Percentiles rank a stretch among this genome's conserved stretches.
Conservation (phyloP, 2,797 vertebrate genomes). For the Anniella stebbinsi region DNA sequence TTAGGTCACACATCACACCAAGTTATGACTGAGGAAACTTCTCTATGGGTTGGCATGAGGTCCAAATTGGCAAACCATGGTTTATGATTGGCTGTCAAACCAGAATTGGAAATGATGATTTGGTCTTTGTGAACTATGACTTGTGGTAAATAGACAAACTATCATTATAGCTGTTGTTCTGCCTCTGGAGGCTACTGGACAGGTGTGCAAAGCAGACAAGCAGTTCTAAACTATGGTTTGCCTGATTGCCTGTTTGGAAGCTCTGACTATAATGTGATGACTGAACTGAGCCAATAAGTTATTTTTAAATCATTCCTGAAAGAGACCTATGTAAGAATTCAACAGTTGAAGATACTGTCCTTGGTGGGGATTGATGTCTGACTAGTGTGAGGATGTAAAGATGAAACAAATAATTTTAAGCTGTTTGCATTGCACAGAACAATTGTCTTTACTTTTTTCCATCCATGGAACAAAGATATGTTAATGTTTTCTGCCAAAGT, state of each 20-base stretch:
- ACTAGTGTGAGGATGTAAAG: not conserved
- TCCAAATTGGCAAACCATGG: not conserved
- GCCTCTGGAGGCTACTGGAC: not conserved
- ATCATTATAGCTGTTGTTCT: not conserved
- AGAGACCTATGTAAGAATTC: not conserved
- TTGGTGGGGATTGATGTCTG: not conserved
- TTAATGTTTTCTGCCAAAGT: not conserved
- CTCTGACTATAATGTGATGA: not conserved
- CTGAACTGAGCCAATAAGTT: not conserved
- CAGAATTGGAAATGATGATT: not conserved
- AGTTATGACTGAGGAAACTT: not conserved
- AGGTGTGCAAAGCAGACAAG: not conserved
- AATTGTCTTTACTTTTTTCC: not conserved
- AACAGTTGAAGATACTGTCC: not conserved
- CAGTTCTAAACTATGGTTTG: not conserved
- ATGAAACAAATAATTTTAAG: not conserved
- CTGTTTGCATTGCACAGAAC: not conserved
- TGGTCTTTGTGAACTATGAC: not conserved
- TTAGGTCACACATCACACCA: not conserved
- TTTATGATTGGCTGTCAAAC: not conserved
- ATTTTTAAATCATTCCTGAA: not conserved
- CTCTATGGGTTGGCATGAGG: not conserved
- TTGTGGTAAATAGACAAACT: not conserved
- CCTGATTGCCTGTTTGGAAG: not conserved
- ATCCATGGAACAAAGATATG: not conserved